These are phyloP conservation scores for Ctenomys sociabilis DNA, from an alignment of 2,113 vertebrate species.

Conservation along the genomic window DNA sequence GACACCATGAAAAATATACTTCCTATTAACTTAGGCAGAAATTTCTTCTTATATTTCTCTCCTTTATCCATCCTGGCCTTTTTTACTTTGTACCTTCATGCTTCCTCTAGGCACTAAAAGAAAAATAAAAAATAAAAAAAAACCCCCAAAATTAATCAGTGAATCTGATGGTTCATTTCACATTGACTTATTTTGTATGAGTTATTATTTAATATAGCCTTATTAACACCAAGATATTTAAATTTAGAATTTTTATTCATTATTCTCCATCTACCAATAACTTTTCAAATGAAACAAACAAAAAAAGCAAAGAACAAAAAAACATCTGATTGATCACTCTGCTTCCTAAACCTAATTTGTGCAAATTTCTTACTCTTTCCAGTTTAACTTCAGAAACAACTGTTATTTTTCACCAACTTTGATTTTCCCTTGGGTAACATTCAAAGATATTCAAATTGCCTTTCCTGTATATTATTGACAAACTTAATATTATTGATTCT, in stretches of 20 bases:
- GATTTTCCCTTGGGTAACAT: conserved; percentile 1
- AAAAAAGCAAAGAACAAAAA: background rate
- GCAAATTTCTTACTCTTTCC: background rate
- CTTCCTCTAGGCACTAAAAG: conserved; percentile 11
- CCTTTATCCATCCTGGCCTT: background rate
- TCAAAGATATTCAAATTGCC: conserved; percentile 20
- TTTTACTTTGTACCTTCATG: background rate
- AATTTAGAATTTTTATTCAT: background rate
- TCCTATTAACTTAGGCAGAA: conserved; percentile 1
- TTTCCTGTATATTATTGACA: conserved; percentile 13
- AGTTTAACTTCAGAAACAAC: conserved; percentile 24
- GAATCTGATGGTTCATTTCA: conserved; percentile 20
- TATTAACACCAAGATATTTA: conserved; percentile 8
- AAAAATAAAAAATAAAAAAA: background rate
- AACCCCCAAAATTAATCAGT: background rate
- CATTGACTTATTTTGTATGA: background rate
- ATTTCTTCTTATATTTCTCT: background rate
- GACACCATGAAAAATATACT: background rate
- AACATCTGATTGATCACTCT: background rate
- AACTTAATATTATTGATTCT: conserved; percentile 18
- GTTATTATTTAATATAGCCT: background rate
- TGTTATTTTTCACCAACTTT: conserved; percentile 34
- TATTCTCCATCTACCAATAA: background rate
- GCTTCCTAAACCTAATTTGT: background rate
- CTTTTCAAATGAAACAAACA: background rate